Percentiles rank a stretch among this genome's conserved stretches.
Conservation (phyloP, 2,113 vertebrate genomes). For the Hippopotamus amphibius region DNA sequence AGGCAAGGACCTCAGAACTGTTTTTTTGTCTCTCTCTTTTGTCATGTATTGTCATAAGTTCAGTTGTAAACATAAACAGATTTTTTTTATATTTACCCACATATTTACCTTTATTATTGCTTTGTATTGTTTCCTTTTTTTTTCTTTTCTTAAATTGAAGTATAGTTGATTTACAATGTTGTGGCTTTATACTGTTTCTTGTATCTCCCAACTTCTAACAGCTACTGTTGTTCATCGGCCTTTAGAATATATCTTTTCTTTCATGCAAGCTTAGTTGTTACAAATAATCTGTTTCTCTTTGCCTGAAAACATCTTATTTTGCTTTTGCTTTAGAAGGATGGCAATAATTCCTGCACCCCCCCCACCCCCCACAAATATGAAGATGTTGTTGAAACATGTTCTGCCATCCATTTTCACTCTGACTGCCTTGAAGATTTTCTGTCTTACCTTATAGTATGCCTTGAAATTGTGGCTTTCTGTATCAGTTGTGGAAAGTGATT, state of each 20-base stretch:
- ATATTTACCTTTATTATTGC: not conserved
- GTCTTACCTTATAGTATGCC: not conserved
- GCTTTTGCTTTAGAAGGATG: not conserved
- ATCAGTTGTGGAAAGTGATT: not conserved
- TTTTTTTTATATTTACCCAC: not conserved
- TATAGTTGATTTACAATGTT: not conserved
- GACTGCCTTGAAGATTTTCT: not conserved
- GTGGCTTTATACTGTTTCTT: not conserved
- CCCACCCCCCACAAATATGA: not conserved
- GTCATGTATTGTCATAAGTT: not conserved
- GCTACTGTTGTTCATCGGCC: not conserved
- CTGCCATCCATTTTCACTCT: not conserved
- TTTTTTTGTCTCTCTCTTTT: not conserved
- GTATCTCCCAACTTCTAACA: not conserved
- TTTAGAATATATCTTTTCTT: not conserved
- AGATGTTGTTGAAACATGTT: not conserved
- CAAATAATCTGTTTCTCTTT: constrained; percentile 1
- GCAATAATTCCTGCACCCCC: too few relatives aligned
- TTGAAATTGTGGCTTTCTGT: not conserved
- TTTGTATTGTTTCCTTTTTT: not conserved
- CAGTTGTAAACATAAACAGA: not conserved
- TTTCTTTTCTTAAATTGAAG: too few relatives aligned
- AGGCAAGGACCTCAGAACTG: not conserved
- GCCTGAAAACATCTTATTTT: not conserved
- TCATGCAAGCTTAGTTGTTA: not conserved